phyloP scores from a whole-genome alignment of 2,113 vertebrate genomes.

The Clarias batrachus region DNA sequence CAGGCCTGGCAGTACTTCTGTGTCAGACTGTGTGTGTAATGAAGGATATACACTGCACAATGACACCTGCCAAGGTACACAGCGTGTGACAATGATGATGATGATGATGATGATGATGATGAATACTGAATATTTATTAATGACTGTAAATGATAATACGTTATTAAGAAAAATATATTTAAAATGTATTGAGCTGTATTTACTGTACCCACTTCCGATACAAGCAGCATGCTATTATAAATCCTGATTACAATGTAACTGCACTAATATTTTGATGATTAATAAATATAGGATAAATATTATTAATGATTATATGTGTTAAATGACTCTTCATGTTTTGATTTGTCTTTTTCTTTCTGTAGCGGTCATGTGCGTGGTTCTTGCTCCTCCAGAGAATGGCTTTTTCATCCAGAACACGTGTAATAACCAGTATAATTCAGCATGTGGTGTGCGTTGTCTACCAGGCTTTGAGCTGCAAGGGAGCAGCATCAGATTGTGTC shows the following conservation, averaged over 20 bases:
- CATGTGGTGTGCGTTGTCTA: conserved; percentile 89
- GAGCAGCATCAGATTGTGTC: conserved; percentile 87
- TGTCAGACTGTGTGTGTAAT: conserved; percentile 82
- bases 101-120: conserved; percentile 5
- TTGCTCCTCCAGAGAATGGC: conserved; percentile 87
- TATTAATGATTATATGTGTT: not conserved
- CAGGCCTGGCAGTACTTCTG: conserved; percentile 85
- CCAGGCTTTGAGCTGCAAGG: conserved; percentile 89
- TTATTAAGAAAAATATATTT: not conserved
- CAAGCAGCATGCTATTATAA: not conserved
- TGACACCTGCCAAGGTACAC: conserved; percentile 82
- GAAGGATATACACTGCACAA: conserved; percentile 79
- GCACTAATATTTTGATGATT: not conserved
- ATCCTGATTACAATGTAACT: too few relatives aligned
- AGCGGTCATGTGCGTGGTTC: conserved; percentile 85
- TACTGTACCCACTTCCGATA: not conserved
- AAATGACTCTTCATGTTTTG: conserved; percentile 16
- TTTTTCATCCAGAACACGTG: conserved; percentile 92
- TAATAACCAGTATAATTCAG: conserved; percentile 91
- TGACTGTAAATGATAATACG: not conserved
- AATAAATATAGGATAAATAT: not conserved
- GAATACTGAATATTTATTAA: not conserved
- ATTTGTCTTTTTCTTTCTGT: conserved; percentile 21
- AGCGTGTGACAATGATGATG: not conserved
- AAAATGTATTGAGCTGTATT: not conserved